A percentile compares a stretch with the other conserved stretches of the same genome.
These are phyloP conservation scores for Hydrolagus affinis DNA, from an alignment of 2,113 vertebrate species.

Conservation along the genomic window DNA sequence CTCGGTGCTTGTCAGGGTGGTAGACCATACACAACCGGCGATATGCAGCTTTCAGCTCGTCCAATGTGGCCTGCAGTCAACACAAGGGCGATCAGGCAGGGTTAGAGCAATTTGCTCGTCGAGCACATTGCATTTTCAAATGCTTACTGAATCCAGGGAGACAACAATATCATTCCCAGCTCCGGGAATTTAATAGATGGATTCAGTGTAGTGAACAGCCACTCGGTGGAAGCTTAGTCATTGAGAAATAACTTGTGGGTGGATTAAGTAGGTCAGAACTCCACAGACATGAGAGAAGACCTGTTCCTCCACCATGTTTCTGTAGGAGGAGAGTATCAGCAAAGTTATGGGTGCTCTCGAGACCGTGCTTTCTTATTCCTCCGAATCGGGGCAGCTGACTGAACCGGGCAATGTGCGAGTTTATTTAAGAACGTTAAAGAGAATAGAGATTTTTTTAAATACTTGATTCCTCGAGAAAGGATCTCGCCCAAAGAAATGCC, in stretches of 20 bases:
- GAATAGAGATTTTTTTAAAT: no score
- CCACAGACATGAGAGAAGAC: not conserved
- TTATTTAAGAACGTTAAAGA: no score
- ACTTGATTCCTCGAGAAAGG: no score
- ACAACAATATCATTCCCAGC: not conserved
- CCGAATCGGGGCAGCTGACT: not conserved
- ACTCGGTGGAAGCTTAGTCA: no score
- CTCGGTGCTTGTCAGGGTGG: conserved; percentile 95
- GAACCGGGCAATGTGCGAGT: no score
- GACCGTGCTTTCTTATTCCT: conserved; percentile 28
- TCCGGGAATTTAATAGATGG: not conserved
- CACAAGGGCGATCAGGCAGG: conserved; percentile 28
- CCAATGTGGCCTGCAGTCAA: conserved; percentile 74
- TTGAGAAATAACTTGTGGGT: not conserved
- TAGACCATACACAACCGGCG: conserved; percentile 91
- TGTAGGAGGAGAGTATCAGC: conserved; percentile 20
- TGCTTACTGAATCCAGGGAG: conserved; percentile 5
- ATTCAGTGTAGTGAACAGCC: no score
- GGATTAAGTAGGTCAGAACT: conserved; percentile 18
- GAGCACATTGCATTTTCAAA: not conserved
- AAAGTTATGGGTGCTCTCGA: not conserved
- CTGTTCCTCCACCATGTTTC: conserved; percentile 17
- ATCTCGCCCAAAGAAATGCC: no score
- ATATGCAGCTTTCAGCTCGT: conserved; percentile 89
- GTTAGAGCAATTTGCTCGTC: not conserved